Conservation (phyloP, 92 coral and sea anemone genomes). For the Palythoa grandis region DNA sequence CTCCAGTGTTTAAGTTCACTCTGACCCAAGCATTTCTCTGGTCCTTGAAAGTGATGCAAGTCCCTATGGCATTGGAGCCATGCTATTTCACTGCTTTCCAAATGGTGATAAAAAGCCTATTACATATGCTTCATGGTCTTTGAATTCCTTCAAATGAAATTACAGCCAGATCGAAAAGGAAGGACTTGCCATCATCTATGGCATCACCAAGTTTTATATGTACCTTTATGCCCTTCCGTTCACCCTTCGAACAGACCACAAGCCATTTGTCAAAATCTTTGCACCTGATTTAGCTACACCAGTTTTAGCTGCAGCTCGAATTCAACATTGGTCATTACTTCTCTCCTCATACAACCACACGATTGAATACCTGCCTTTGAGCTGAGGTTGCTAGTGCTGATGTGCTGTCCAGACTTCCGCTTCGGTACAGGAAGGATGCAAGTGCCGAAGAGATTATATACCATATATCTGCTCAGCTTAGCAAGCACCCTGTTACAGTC, state of each 20-base stretch:
- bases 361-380: conserved; percentile 43
- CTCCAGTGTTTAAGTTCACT: conserved; percentile 36
- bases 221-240: not conserved
- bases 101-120: not conserved
- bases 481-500: not conserved
- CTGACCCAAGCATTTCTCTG: not conserved
- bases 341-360: conserved; percentile 48
- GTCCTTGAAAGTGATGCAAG: not conserved
- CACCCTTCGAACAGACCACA: not conserved
- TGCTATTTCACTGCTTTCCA: not conserved
- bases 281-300: not conserved
- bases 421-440: not conserved
- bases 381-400: not conserved
- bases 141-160: not conserved
- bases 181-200: not conserved
- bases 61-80: not conserved
- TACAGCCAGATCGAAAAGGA: not conserved
- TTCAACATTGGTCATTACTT: conserved; percentile 65
- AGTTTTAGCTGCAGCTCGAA: conserved; percentile 41
- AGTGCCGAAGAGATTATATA: not conserved
- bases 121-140: not conserved
- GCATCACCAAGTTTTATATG: not conserved
- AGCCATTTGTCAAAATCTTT: not conserved
- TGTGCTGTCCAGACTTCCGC: no score
- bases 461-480: no score